Evolutionary conservation across 2,888 invertebrate genomes (phyloP).

Genomic region (Matsumyia berberina): DNA sequence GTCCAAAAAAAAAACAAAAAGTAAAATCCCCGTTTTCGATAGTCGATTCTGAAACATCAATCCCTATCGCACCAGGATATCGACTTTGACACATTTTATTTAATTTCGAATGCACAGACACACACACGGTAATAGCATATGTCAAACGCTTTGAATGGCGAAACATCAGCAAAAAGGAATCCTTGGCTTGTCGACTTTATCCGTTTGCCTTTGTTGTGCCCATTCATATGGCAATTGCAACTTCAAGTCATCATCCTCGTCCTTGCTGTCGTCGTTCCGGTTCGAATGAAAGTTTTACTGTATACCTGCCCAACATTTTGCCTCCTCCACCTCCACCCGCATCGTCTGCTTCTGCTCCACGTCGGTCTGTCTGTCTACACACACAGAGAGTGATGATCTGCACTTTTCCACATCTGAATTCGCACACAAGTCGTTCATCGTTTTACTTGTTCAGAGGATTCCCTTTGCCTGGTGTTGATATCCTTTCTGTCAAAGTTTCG

Average conservation of each 20-base stretch:
- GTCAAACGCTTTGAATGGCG: constrained; percentile 44
- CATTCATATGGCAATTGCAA: constrained; percentile 35
- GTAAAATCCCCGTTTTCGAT: not conserved
- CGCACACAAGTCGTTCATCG: not conserved
- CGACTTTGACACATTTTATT: constrained; percentile 69
- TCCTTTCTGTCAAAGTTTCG: constrained; percentile 62
- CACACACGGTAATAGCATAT: constrained; percentile 45
- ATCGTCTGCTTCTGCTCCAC: not conserved
- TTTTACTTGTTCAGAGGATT: constrained; percentile 52
- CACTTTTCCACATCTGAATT: constrained; percentile 44
- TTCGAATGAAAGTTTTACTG: constrained; percentile 14
- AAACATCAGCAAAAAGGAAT: constrained; percentile 24
- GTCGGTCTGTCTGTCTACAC: constrained; percentile 38
- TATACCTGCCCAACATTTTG: constrained; percentile 24
- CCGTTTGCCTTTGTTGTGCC: not conserved
- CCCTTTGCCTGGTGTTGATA: constrained; percentile 60
- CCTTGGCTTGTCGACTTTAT: constrained; percentile 4
- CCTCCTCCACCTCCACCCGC: constrained; percentile 5
- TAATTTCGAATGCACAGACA: constrained; percentile 48
- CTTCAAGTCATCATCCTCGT: constrained; percentile 48
- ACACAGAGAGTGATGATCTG: constrained; percentile 30
- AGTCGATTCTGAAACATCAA: constrained; percentile 31
- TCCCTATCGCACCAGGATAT: constrained; percentile 36
- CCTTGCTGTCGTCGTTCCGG: not conserved
- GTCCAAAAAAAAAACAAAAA: not conserved